Conservation (phyloP, 2,797 vertebrate species). For the Hylomyscus alleni region DNA sequence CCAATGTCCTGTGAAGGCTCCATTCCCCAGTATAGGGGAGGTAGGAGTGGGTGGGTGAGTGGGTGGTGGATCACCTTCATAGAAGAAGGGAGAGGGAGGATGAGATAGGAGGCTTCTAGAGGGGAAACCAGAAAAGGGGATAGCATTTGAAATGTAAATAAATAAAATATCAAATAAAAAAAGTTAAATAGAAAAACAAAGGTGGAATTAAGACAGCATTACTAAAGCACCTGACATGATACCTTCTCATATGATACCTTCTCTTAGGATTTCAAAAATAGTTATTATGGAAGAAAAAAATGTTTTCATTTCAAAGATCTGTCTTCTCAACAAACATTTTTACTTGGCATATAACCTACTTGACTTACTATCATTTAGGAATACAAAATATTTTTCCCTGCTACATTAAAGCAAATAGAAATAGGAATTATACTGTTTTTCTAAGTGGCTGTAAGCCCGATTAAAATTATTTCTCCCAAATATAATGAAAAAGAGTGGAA, state of each 20-base stretch:
- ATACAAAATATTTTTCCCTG: not conserved
- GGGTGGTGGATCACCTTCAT: no score
- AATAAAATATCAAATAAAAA: no score
- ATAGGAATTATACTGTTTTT: constrained; percentile 59
- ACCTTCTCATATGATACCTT: constrained; percentile 6
- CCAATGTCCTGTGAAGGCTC: no score
- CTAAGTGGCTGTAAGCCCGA: constrained; percentile 20
- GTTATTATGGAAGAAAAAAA: constrained; percentile 58
- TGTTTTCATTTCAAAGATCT: constrained; percentile 52
- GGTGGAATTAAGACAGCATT: constrained; percentile 23
- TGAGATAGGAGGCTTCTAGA: no score
- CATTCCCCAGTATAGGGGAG: no score
- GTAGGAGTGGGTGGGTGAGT: no score
- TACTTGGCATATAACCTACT: constrained; percentile 15
- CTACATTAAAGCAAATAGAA: constrained; percentile 62
- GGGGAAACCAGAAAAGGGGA: no score
- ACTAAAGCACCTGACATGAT: constrained; percentile 15
- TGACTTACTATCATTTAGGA: not conserved
- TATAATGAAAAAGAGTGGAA: constrained; percentile 35
- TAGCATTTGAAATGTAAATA: no score
- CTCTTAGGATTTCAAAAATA: constrained; percentile 38
- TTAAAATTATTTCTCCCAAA: constrained; percentile 38
- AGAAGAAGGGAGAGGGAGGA: no score
- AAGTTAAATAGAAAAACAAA: not conserved
- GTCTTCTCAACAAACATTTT: constrained; percentile 52